Evolutionary conservation across 2,888 invertebrate genomes (phyloP).

Genomic region (Lysandra bellargus): DNA sequence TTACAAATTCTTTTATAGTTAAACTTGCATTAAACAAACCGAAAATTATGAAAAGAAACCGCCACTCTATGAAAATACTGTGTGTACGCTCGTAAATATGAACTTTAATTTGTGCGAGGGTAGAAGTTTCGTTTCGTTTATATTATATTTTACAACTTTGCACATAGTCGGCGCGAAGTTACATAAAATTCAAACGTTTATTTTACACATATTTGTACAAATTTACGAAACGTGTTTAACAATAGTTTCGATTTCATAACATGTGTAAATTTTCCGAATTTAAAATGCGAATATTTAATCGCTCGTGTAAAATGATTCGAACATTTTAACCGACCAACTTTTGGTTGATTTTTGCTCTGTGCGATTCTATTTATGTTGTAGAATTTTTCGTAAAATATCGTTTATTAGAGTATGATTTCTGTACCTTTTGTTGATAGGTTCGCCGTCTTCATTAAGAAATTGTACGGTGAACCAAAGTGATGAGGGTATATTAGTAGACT

Average conservation of each 20-base stretch:
- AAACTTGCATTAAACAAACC: neutral
- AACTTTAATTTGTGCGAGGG: neutral
- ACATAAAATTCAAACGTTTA: neutral
- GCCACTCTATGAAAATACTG: neutral
- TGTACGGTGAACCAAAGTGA: constrained; percentile 91
- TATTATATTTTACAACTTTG: neutral
- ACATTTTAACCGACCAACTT: neutral
- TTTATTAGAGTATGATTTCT: neutral
- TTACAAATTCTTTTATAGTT: neutral
- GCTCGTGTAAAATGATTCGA: neutral
- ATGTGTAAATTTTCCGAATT: neutral
- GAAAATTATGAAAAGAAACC: neutral
- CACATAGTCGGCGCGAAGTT: neutral
- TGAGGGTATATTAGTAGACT: constrained; percentile 83
- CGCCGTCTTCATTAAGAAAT: constrained; percentile 91
- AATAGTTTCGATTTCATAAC: neutral
- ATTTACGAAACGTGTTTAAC: neutral
- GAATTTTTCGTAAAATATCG: neutral
- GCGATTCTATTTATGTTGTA: neutral
- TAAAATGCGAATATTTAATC: constrained; percentile 14
- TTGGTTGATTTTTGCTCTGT: neutral
- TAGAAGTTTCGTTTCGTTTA: neutral
- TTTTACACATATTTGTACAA: neutral
- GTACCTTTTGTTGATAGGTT: constrained; percentile 76
- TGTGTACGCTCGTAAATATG: neutral